These are phyloP conservation scores for Sapayoa aenigma DNA, from an alignment of 2,113 vertebrate genomes.

Conservation along the genomic window DNA sequence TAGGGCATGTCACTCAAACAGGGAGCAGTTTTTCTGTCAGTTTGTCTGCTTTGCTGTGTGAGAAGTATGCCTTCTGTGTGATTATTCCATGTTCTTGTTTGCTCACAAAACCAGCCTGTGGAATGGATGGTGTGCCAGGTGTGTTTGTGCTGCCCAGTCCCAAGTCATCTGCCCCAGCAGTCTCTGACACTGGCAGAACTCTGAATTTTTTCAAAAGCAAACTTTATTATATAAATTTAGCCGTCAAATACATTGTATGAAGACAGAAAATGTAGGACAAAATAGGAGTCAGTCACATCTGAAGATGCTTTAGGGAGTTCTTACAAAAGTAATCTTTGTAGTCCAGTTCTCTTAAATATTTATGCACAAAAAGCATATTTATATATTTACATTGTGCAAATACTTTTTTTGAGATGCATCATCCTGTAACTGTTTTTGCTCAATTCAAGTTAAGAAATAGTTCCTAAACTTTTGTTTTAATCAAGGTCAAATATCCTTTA, in stretches of 20 bases:
- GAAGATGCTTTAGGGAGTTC: conserved; percentile 34
- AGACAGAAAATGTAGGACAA: conserved; percentile 52
- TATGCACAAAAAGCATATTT: conserved; percentile 65
- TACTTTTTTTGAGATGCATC: not conserved
- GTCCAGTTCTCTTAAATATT: conserved; percentile 75
- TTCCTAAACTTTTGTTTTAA: not conserved
- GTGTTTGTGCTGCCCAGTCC: not conserved
- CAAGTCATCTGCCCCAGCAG: not conserved
- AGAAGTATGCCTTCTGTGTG: not conserved
- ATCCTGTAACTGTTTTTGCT: not conserved
- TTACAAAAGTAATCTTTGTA: conserved; percentile 69
- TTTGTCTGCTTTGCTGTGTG: not conserved
- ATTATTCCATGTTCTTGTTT: not conserved
- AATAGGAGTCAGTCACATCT: conserved; percentile 41
- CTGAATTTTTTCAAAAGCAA: conserved; percentile 11
- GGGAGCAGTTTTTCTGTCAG: not conserved
- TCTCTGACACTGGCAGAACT: not conserved
- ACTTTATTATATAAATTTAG: conserved; percentile 70
- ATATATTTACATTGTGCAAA: conserved; percentile 62
- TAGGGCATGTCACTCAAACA: not conserved
- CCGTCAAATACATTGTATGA: conserved; percentile 53
- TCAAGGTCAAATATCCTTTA: not conserved
- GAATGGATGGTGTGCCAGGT: not conserved
- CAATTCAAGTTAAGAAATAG: not conserved
- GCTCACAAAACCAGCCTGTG: not conserved